Percentiles rank a stretch among this genome's conserved stretches.
phyloP scores from a whole-genome alignment of 2,113 vertebrate genomes.

The Salvator merianae region DNA sequence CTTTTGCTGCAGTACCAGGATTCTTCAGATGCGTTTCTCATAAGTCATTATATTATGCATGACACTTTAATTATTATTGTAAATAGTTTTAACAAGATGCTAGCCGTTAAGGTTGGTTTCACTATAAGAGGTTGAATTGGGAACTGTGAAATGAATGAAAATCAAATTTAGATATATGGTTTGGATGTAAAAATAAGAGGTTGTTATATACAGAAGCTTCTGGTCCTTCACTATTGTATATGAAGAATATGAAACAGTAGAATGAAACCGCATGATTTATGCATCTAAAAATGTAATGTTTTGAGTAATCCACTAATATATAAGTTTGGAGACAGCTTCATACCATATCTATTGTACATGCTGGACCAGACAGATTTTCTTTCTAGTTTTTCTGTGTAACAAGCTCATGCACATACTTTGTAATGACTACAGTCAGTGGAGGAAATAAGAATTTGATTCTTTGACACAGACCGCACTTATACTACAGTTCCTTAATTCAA shows the following conservation, averaged over 20 bases:
- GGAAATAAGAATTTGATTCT: too few species aligned
- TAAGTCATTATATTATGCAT: slow-evolving; percentile 54
- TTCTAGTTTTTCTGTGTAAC: too few species aligned
- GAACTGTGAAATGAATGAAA: neutral
- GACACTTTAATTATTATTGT: slow-evolving; percentile 74
- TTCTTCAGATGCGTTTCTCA: slow-evolving; percentile 71
- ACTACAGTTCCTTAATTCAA: too few species aligned
- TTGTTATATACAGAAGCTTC: neutral
- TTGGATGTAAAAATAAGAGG: neutral
- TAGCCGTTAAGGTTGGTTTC: slow-evolving; percentile 21
- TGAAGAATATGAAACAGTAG: too few species aligned
- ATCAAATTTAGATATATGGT: neutral
- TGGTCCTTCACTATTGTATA: too few species aligned
- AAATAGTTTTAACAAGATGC: slow-evolving; percentile 67
- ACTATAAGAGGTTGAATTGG: too few species aligned
- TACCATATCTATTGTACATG: too few species aligned
- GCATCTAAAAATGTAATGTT: neutral
- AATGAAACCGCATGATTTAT: too few species aligned
- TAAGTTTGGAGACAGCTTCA: neutral
- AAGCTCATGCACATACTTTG: too few species aligned
- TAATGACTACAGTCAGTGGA: too few species aligned
- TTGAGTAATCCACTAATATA: neutral
- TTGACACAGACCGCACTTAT: too few species aligned
- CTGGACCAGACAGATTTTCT: too few species aligned
- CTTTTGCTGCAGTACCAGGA: slow-evolving; percentile 71